These are phyloP conservation scores for Ophioninae sp. DNA, from an alignment of 2,888 invertebrate species.

Conservation along the genomic window DNA sequence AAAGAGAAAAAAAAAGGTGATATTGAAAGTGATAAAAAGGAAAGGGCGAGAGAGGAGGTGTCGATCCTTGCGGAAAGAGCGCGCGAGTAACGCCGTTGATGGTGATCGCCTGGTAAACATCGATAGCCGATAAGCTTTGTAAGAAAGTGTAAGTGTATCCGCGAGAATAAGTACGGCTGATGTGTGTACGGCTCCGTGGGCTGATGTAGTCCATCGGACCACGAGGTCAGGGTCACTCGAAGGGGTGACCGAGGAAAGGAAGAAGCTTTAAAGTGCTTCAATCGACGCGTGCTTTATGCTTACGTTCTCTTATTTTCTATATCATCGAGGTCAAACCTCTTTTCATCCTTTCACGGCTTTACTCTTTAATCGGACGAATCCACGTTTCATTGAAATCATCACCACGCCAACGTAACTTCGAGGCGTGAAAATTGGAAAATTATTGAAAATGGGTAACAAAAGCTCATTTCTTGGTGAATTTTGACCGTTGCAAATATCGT, in stretches of 20 bases:
- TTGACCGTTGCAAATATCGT: slow-evolving; percentile 31
- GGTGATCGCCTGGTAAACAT: slow-evolving; percentile 32
- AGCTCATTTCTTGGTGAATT: slow-evolving; percentile 23
- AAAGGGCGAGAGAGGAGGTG: slow-evolving; percentile 14
- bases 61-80: slow-evolving; percentile 13
- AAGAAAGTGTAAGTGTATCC: slow-evolving; percentile 47
- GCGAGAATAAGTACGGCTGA: slow-evolving; percentile 28
- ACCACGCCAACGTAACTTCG: background rate
- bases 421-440: background rate
- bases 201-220: slow-evolving; percentile 55
- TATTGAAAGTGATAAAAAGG: slow-evolving; percentile 11
- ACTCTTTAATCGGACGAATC: background rate
- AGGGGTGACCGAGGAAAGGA: slow-evolving; percentile 39
- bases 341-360: slow-evolving; percentile 25
- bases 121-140: slow-evolving; percentile 19
- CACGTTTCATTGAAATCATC: background rate
- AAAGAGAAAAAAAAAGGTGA: slow-evolving; percentile 7
- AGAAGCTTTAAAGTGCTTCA: slow-evolving; percentile 72
- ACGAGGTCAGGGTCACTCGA: slow-evolving; percentile 71
- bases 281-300: slow-evolving; percentile 62
- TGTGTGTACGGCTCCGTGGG: slow-evolving; percentile 16
- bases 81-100: background rate
- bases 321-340: slow-evolving; percentile 35
- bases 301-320: slow-evolving; percentile 53
- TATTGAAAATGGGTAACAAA: background rate